Evolutionary conservation across 2,888 invertebrate genomes (phyloP).

Genomic region (Eurytoma adleriae): DNA sequence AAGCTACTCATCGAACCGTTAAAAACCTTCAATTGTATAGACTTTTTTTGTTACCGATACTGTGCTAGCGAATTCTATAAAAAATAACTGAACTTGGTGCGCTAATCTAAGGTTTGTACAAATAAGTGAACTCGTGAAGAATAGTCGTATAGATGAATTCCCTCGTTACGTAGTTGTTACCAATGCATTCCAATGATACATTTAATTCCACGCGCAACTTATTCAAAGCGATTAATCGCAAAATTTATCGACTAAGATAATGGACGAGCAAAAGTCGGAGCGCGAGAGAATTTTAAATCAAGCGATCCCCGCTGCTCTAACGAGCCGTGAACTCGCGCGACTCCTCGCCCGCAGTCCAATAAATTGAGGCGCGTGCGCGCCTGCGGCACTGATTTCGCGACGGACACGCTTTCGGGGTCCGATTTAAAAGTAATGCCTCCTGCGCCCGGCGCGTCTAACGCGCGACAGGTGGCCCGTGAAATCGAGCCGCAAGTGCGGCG

Average conservation of each 20-base stretch:
- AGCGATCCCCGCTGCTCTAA: conserved; percentile 6
- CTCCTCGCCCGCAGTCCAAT: neutral
- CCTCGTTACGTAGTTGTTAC: too few relatives aligned
- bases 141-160: too few relatives aligned
- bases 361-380: neutral
- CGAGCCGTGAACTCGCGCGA: conserved; percentile 28
- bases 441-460: conserved; percentile 72
- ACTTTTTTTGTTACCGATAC: too few relatives aligned
- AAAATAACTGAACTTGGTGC: too few relatives aligned
- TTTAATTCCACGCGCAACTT: neutral
- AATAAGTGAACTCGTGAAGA: too few relatives aligned
- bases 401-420: conserved; percentile 44
- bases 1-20: too few relatives aligned
- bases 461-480: conserved; percentile 76
- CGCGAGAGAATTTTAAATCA: conserved; percentile 11
- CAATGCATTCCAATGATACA: too few relatives aligned
- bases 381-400: conserved; percentile 23
- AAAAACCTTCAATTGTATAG: too few relatives aligned
- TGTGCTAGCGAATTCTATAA: too few relatives aligned
- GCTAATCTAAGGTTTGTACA: too few relatives aligned
- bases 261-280: neutral
- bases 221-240: conserved; percentile 9
- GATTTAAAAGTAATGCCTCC: conserved; percentile 67
- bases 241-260: conserved; percentile 16
- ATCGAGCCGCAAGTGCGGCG: conserved; percentile 71